These are phyloP conservation scores for Erinaceus europaeus DNA, from an alignment of 2,113 vertebrate genomes.

Conservation along the genomic window DNA sequence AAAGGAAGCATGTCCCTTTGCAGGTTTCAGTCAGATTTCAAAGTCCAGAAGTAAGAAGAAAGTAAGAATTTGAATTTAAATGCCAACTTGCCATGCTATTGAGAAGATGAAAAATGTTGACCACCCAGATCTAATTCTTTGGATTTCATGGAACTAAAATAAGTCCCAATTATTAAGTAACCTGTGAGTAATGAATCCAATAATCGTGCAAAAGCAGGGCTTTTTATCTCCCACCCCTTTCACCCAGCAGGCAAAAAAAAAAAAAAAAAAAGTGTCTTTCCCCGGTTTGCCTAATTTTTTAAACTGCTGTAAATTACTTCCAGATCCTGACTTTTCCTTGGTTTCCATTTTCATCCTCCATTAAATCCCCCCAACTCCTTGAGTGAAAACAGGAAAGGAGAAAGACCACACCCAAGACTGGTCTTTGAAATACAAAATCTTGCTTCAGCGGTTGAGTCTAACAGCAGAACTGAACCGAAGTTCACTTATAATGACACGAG, in stretches of 20 bases:
- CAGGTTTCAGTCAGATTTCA: neutral
- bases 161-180: neutral
- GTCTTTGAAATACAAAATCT: neutral
- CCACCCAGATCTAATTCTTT: neutral
- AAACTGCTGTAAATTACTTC: slow-evolving; percentile 46
- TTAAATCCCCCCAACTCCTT: neutral
- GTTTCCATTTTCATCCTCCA: slow-evolving; percentile 44
- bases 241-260: neutral
- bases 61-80: neutral
- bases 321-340: slow-evolving; percentile 33
- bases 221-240: neutral
- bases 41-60: neutral
- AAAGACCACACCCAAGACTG: neutral
- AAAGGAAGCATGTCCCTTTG: no score
- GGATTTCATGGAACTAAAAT: neutral
- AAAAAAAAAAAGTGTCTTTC: neutral
- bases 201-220: neutral
- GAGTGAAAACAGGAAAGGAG: neutral
- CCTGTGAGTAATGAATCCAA: neutral
- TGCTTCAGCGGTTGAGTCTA: neutral
- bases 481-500: neutral
- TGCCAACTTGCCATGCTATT: neutral
- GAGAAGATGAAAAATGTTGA: neutral
- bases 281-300: slow-evolving; percentile 32
- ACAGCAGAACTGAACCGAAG: neutral